These are phyloP conservation scores for Sebastolobus altivelis DNA, from an alignment of 2,797 vertebrate species.

Conservation along the genomic window DNA sequence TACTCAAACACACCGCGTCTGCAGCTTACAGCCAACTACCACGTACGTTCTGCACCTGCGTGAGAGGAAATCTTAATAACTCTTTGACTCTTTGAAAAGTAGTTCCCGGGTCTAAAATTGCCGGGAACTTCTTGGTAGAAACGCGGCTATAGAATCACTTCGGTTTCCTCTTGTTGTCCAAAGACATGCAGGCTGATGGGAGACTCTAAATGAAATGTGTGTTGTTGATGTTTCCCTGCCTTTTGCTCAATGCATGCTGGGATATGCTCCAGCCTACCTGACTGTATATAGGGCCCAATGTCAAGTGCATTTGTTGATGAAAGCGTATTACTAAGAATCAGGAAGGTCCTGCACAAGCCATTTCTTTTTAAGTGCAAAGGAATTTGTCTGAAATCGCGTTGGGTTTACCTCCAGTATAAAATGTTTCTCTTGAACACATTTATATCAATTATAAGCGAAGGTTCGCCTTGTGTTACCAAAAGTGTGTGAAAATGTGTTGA, in stretches of 20 bases:
- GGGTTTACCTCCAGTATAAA: not conserved
- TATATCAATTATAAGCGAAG: not conserved
- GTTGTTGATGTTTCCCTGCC: not conserved
- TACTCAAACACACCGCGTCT: accelerated
- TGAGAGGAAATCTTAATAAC: no score
- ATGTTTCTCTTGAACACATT: not conserved
- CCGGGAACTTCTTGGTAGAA: no score
- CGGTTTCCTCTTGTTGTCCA: not conserved
- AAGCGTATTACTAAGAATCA: not conserved
- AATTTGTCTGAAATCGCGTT: not conserved
- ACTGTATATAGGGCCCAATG: not conserved
- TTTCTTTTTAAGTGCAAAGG: not conserved
- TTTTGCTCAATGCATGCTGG: conserved; percentile 1
- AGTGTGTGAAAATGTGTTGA: conserved; percentile 2
- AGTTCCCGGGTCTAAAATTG: no score
- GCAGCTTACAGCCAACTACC: no score
- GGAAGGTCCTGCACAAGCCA: not conserved
- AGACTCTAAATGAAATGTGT: not conserved
- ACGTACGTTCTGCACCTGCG: no score
- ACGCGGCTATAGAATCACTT: not conserved
- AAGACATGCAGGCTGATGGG: not conserved
- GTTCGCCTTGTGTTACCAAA: not conserved
- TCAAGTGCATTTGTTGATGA: not conserved
- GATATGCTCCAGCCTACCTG: not conserved
- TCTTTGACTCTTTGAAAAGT: no score